These are phyloP conservation scores for Magallana ariakensis DNA, from an alignment of 1,140 invertebrate genomes.

Conservation along the genomic window DNA sequence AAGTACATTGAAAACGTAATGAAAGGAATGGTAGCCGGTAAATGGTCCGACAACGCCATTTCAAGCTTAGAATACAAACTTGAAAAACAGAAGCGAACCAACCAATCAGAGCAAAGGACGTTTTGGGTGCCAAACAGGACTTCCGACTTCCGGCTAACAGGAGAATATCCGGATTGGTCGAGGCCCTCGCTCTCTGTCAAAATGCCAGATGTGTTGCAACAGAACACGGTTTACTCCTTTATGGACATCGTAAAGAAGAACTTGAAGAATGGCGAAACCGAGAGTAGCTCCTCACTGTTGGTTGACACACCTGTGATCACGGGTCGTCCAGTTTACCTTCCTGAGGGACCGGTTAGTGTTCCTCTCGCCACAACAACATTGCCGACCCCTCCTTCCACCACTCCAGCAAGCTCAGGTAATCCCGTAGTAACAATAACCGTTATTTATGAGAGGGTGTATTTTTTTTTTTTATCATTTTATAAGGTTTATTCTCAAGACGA, in stretches of 20 bases:
- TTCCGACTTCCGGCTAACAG: neutral
- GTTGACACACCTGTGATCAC: neutral
- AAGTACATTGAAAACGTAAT: conserved; percentile 19
- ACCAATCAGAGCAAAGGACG: neutral
- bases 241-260: neutral
- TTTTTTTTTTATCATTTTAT: too few species aligned
- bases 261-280: neutral
- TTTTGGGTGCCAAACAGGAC: neutral
- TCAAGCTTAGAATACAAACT: neutral
- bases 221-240: neutral
- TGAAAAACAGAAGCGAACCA: conserved; percentile 1
- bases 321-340: neutral
- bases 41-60: neutral
- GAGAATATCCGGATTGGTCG: neutral
- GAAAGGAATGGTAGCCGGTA: neutral
- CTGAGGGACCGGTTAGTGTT: neutral
- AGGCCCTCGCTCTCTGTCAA: neutral
- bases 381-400: neutral
- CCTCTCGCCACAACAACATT: neutral
- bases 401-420: neutral
- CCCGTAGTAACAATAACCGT: neutral
- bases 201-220: neutral
- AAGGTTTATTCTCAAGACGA: too few species aligned
- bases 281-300: neutral
- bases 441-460: too few species aligned